These are phyloP conservation scores for Chloroclystis v-ata DNA, from an alignment of 2,888 invertebrate genomes.

Conservation along the genomic window DNA sequence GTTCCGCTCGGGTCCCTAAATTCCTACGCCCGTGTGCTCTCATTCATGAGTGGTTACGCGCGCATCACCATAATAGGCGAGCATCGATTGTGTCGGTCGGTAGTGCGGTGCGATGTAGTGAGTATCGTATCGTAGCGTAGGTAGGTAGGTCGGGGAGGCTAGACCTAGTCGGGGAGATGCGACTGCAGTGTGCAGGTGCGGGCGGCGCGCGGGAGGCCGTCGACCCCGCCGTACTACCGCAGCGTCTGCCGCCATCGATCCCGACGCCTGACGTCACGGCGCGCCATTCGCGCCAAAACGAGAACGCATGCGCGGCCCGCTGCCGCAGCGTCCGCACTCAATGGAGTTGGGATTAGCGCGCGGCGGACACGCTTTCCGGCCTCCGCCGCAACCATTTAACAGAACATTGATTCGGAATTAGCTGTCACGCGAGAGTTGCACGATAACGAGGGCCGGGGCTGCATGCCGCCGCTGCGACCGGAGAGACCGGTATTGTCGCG, in stretches of 20 bases:
- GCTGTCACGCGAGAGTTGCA: conserved; percentile 56
- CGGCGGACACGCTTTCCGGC: conserved; percentile 68
- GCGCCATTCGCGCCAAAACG: conserved; percentile 78
- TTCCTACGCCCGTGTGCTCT: conserved; percentile 29
- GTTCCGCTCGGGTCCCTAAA: conserved; percentile 8
- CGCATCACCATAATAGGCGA: conserved; percentile 64
- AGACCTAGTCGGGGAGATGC: conserved; percentile 65
- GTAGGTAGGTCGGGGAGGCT: conserved; percentile 48
- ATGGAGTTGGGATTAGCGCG: conserved; percentile 66
- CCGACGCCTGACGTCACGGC: conserved; percentile 76
- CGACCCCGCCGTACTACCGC: conserved; percentile 77
- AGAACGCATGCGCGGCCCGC: conserved; percentile 70
- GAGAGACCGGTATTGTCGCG: conserved; percentile 37
- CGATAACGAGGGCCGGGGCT: conserved; percentile 44
- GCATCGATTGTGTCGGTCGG: conserved; percentile 47
- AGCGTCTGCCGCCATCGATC: conserved; percentile 79
- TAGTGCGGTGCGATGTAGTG: conserved; percentile 31
- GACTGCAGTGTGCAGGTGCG: conserved; percentile 72
- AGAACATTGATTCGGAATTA: conserved; percentile 55
- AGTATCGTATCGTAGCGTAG: conserved; percentile 17
- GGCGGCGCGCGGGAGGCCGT: conserved; percentile 61
- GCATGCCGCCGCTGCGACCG: conserved; percentile 37
- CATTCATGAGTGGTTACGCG: conserved; percentile 63
- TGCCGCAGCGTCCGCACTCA: conserved; percentile 74
- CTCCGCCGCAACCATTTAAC: conserved; percentile 50